Percentiles rank a stretch among this genome's conserved stretches.
These are phyloP conservation scores for Macaca nemestrina DNA, from an alignment of 2,113 vertebrate species.

Conservation along the genomic window DNA sequence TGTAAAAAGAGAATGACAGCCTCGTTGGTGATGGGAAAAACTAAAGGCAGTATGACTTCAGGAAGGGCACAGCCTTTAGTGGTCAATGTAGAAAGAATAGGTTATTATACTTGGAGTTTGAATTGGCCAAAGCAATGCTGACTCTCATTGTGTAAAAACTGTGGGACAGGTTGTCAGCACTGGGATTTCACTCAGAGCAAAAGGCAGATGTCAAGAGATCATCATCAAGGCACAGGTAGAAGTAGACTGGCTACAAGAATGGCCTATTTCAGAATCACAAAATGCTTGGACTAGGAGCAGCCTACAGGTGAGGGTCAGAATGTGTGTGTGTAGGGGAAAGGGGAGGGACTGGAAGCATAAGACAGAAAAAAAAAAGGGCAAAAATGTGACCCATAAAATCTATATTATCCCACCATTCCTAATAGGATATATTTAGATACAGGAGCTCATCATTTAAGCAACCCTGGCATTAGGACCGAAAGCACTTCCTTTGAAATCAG, in stretches of 20 bases:
- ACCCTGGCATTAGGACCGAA: neutral
- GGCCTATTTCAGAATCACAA: neutral
- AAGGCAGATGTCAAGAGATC: neutral
- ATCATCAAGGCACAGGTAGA: neutral
- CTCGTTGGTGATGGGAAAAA: neutral
- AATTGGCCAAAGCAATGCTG: neutral
- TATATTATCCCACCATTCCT: neutral
- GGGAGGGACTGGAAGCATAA: neutral
- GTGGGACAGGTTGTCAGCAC: neutral
- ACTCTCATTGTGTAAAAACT: neutral
- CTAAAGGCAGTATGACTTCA: neutral
- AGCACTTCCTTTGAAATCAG: neutral
- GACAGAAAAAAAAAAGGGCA: neutral
- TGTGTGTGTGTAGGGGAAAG: rapidly evolving
- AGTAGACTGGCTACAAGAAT: neutral
- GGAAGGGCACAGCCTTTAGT: neutral
- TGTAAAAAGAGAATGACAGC: neutral
- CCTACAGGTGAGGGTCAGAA: neutral
- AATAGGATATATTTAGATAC: neutral
- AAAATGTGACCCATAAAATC: neutral
- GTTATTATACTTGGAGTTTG: neutral
- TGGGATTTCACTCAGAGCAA: neutral
- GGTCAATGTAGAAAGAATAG: neutral
- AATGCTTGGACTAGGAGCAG: neutral
- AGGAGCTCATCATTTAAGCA: neutral